Base-by-base conservation (phyloP, 2,888 invertebrate genomes). In the Steinernema hermaphroditum region DNA sequence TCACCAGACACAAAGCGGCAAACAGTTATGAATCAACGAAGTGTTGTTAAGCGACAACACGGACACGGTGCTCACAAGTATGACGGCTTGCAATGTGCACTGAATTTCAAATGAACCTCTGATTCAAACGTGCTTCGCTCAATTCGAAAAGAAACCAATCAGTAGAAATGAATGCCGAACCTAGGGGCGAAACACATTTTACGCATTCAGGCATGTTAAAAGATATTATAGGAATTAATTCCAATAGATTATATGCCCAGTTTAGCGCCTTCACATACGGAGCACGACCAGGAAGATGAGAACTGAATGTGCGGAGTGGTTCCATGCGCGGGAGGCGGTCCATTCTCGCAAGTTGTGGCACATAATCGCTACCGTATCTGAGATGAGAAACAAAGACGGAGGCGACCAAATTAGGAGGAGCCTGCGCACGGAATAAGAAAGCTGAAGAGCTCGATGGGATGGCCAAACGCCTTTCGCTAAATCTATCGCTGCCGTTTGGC, bases 311-410 rank as follows among this genome's bases (percentile, higher is more conserved):
- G 32, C 12, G n/a, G 62, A 14, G 27, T 12, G 27, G 62, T 22
- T 12, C 29, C 22, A 24, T 24, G 62, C 34, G 37, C 32, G 2
- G 29, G 62, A 32, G 62, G 62, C 62, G 62, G 62, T 9, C 19
- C 62, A 32, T 62, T 8, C 1, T 19, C 34, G 1, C 16, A 62
- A 62, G 32, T 24, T 62, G 62, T 16, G 62, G 62, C 62, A 27
- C 29, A 62, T 9, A 62, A 62, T 29, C 27, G 62, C 29, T 62
- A 62, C 62, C 62, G 62, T 62, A 62, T 62, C 27, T 32, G 62
- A 9, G 46, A 4, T 16, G 32, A 32, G 29, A 62, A 32, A 62
- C 62, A 62, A 62, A 62, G 62, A 29, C 29, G 32, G 32, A 62
- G 32, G 50, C 27, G 62, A 62, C 32, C 34, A 16, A 27, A 37